Conservation (phyloP, 30 jellyfish, hydroid and myxozoan genomes). For the Pseudorhiza aurosa region DNA sequence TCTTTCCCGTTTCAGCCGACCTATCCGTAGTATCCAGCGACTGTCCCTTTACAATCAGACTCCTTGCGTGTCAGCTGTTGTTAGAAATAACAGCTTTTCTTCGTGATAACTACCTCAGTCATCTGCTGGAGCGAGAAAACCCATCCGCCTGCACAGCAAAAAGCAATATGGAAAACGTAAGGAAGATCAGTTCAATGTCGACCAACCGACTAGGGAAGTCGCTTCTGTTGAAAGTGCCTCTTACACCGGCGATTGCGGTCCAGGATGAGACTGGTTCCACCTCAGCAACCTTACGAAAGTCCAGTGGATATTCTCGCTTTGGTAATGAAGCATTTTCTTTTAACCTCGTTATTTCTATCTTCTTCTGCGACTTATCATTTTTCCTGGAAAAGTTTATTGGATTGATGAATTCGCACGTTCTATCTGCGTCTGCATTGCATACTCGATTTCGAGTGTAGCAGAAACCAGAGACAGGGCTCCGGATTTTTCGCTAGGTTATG, state of each 20-base stretch:
- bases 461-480: too few relatives aligned
- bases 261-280: slow-evolving; percentile 36
- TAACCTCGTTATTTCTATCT: background rate
- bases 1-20: slow-evolving; percentile 58
- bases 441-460: too few relatives aligned
- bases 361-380: too few relatives aligned
- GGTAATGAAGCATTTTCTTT: slow-evolving; percentile 1
- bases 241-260: slow-evolving; percentile 55
- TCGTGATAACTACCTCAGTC: slow-evolving; percentile 55
- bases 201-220: background rate
- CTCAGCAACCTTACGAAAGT: slow-evolving; percentile 13
- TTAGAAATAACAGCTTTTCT: slow-evolving; percentile 87
- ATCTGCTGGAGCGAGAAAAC: slow-evolving; percentile 6
- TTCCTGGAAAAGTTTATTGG: too few relatives aligned
- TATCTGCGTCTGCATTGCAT: too few relatives aligned
- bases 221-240: background rate
- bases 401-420: too few relatives aligned
- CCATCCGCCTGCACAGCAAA: slow-evolving; percentile 27
- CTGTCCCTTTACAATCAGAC: slow-evolving; percentile 80
- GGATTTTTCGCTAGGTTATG: too few relatives aligned
- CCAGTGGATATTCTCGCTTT: slow-evolving; percentile 15
- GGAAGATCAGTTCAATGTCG: slow-evolving; percentile 34
- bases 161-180: slow-evolving; percentile 4
- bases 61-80: slow-evolving; percentile 82
- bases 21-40: slow-evolving; percentile 47